phyloP scores from a whole-genome alignment of 2,113 vertebrate genomes.

The Callaeas wilsoni region DNA sequence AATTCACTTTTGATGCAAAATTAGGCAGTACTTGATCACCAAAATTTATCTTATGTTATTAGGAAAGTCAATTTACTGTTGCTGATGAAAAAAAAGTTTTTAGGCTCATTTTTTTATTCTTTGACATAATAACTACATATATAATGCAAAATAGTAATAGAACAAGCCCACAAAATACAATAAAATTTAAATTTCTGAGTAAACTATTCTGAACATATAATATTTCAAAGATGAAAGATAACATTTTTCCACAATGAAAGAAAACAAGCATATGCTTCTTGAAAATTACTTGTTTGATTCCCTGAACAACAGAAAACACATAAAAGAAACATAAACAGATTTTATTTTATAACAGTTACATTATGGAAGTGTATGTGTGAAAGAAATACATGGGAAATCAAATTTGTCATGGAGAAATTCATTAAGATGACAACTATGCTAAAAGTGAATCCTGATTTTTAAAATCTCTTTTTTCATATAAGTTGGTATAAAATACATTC shows the following conservation, averaged over 20 bases:
- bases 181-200: neutral
- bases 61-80: neutral
- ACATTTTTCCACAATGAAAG: neutral
- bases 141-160: neutral
- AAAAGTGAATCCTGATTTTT: neutral
- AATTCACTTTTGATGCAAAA: neutral
- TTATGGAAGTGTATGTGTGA: neutral
- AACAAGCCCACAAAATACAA: neutral
- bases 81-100: neutral
- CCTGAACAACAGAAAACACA: neutral
- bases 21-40: neutral
- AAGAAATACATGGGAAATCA: neutral
- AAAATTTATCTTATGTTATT: neutral
- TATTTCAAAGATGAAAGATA: neutral
- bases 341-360: neutral
- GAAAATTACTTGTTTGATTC: neutral
- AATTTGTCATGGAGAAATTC: neutral
- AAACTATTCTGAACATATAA: neutral
- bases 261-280: neutral
- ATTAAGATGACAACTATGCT: neutral
- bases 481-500: neutral
- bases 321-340: neutral
- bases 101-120: neutral
- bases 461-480: neutral
- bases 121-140: neutral